Evolutionary conservation across 2,797 vertebrate genomes (phyloP).

Genomic region (Siniperca scherzeri): DNA sequence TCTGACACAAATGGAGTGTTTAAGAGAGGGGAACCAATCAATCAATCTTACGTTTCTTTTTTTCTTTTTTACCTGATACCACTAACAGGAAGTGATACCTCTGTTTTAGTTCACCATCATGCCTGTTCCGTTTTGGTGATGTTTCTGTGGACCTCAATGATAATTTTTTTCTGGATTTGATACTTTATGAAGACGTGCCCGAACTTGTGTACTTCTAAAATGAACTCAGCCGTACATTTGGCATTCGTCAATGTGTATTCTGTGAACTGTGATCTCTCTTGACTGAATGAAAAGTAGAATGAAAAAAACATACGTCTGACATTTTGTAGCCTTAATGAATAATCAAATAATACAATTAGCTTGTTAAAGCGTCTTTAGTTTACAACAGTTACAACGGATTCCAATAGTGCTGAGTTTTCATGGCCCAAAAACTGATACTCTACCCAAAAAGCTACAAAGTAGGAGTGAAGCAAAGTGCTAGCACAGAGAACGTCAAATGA

Average conservation of each 20-base stretch:
- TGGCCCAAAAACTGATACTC: background rate
- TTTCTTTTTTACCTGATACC: background rate
- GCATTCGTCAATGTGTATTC: background rate
- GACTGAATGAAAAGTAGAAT: background rate
- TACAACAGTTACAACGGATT: background rate
- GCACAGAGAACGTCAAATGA: background rate
- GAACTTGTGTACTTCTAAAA: background rate
- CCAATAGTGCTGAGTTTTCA: background rate
- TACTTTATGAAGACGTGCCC: background rate
- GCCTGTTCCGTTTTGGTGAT: background rate
- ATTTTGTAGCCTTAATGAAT: background rate
- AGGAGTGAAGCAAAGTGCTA: background rate
- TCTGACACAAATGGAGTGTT: slow-evolving; percentile 23
- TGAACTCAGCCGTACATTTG: background rate
- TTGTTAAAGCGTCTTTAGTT: background rate
- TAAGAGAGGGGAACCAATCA: slow-evolving; percentile 3
- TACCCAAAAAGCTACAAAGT: background rate
- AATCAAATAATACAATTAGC: background rate
- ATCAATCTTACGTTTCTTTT: background rate
- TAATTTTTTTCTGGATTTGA: background rate
- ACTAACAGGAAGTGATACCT: background rate
- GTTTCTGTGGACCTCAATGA: background rate
- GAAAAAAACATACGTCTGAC: background rate
- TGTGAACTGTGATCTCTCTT: background rate
- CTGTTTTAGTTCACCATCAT: background rate